Base-by-base conservation (phyloP, 2,113 vertebrate species). In the Pseudopipra pipra region DNA sequence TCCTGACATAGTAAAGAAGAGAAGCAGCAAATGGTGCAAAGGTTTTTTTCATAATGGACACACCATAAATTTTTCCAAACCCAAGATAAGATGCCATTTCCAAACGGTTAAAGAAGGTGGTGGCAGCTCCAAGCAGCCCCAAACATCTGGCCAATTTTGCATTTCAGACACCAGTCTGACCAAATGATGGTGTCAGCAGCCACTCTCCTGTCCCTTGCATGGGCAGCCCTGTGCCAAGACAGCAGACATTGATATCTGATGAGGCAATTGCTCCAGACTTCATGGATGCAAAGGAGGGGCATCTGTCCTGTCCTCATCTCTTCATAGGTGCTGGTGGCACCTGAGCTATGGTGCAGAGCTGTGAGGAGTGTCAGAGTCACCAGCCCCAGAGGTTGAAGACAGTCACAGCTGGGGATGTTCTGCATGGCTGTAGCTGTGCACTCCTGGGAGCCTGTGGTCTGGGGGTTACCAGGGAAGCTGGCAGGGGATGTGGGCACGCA, bases 1-100 rank as follows among this genome's bases (percentile, higher is more conserved):
- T 89, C 73, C 77, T 82, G 84, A 63, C 70, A 82, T 9, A 78
- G 52, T 61, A 43, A 90, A 90, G 70, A 85, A 39, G 66, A 93
- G 37, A 21, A 95, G 58, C 25, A 75, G 44, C 54, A 73, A 75
- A 47, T n/a, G 12, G 39, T 61, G 27, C 27, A 59, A 75, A 91
- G 17, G 25, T 20, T 44, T 62, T 87, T 92, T 82, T 81, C 30
- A 52, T 21, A 51, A 55, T 6, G 20, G 77, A 85, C 23, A 52
- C 16, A 37, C 8, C 17, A 24, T 46, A 49, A 24, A 28, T 86
- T 59, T 74, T 93, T 44, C 35, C 62, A 75, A 78, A 55, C 37
- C 28, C 22, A 68, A 41, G 61, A 71, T 28, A 71, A 74, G 56
- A 39, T 52, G 25, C 30, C 4, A 1, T 66, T 89, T 75, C 37